Percentiles rank a stretch among this genome's conserved stretches.
phyloP scores from a whole-genome alignment of 2,888 invertebrate species.

The Leptogaster cylindrica region DNA sequence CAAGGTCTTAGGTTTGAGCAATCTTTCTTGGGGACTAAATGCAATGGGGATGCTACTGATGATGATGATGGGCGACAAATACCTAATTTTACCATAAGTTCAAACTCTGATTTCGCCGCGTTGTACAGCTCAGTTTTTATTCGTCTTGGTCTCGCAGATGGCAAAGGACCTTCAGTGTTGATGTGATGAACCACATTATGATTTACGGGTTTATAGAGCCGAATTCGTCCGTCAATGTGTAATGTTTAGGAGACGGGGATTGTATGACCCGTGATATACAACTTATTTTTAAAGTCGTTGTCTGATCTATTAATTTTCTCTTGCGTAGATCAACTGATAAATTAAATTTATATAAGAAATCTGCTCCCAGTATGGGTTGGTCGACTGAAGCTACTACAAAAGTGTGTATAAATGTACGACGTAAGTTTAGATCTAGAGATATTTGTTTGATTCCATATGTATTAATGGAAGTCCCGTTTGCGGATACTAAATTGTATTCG shows the following conservation, averaged over 20 bases:
- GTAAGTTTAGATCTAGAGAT: neutral
- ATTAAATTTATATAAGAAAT: neutral
- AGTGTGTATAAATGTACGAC: neutral
- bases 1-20: no score
- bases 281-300: neutral
- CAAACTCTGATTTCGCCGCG: conserved; percentile 49
- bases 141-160: conserved; percentile 42
- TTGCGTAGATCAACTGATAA: neutral
- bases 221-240: neutral
- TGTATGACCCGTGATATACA: neutral
- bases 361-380: conserved; percentile 5
- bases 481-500: neutral
- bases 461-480: neutral
- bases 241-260: neutral
- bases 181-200: neutral
- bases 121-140: conserved; percentile 49
- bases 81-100: no score
- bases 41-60: no score
- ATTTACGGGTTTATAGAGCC: neutral
- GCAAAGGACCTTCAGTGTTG: no score
- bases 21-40: no score
- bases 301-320: neutral
- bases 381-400: neutral
- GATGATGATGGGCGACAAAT: no score
- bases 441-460: neutral